phyloP scores from a whole-genome alignment of 2,888 invertebrate genomes.

The Lacanobia oleracea region DNA sequence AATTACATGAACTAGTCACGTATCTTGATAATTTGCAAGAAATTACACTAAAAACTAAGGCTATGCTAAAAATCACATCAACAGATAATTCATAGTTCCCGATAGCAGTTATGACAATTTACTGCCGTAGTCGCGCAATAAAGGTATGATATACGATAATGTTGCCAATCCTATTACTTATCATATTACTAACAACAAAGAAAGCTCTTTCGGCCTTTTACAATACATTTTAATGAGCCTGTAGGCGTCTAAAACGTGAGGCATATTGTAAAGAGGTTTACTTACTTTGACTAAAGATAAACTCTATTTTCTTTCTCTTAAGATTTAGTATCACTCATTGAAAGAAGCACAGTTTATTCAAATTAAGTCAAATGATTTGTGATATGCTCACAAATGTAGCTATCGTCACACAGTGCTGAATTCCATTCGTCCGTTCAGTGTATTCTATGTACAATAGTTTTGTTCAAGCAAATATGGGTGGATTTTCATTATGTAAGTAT shows the following conservation, averaged over 20 bases:
- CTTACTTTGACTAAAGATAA: constrained; percentile 41
- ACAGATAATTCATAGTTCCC: constrained; percentile 49
- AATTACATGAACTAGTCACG: not conserved
- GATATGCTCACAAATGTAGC: constrained; percentile 45
- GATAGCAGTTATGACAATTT: constrained; percentile 50
- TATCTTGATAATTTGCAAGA: constrained; percentile 35
- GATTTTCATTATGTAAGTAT: constrained; percentile 47
- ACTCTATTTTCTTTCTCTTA: constrained; percentile 42
- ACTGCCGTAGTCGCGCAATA: constrained; percentile 53
- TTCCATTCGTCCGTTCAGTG: constrained; percentile 45
- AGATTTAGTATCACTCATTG: constrained; percentile 35
- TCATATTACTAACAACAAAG: constrained; percentile 53
- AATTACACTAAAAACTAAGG: constrained; percentile 35
- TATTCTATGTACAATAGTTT: constrained; percentile 44
- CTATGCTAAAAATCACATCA: constrained; percentile 41
- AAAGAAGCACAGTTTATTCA: constrained; percentile 40
- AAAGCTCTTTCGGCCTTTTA: constrained; percentile 52
- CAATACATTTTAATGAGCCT: constrained; percentile 63
- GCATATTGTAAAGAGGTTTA: constrained; percentile 27
- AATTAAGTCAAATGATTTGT: constrained; percentile 53
- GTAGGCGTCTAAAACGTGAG: constrained; percentile 60
- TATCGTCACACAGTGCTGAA: constrained; percentile 32
- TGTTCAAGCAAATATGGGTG: constrained; percentile 46
- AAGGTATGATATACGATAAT: constrained; percentile 59
- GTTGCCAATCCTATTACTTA: constrained; percentile 56